These are phyloP conservation scores for Vollenhovia emeryi DNA, from an alignment of 1,140 invertebrate genomes.

Conservation along the genomic window DNA sequence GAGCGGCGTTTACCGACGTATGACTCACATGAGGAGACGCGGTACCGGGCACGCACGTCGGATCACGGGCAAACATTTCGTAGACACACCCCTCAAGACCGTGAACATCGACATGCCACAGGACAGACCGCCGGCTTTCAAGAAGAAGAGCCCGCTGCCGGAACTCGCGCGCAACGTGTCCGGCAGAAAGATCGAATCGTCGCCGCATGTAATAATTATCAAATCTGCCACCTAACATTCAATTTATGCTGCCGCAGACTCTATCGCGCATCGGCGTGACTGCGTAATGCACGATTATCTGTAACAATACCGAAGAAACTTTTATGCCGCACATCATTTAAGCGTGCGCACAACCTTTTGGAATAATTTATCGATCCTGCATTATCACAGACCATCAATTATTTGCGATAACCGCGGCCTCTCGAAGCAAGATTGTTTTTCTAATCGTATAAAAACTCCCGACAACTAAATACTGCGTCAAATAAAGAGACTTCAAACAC, in stretches of 20 bases:
- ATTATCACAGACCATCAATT: not conserved
- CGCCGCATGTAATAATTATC: conserved; percentile 45
- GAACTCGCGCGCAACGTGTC: conserved; percentile 72
- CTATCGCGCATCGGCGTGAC: not conserved
- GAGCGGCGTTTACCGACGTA: conserved; percentile 20
- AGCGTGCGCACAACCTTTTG: not conserved
- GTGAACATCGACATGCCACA: conserved; percentile 75
- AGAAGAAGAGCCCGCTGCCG: conserved; percentile 76
- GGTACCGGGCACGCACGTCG: not conserved
- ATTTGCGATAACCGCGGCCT: not conserved
- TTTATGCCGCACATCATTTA: not conserved
- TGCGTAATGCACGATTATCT: not conserved
- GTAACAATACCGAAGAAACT: conserved; percentile 6
- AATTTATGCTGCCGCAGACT: not conserved
- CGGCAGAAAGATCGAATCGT: conserved; percentile 68
- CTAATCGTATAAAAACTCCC: not conserved
- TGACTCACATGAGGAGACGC: conserved; percentile 23
- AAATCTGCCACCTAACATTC: conserved; percentile 19
- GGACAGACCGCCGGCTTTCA: conserved; percentile 74
- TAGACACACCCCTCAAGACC: conserved; percentile 76
- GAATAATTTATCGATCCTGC: not conserved
- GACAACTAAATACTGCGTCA: not conserved
- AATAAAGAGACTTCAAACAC: not conserved
- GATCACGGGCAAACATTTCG: not conserved
- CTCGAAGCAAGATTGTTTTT: not conserved